A percentile compares a stretch with the other conserved stretches of the same genome.
Evolutionary conservation across 2,888 invertebrate species (phyloP).

Genomic region (Odiellus spinosus): DNA sequence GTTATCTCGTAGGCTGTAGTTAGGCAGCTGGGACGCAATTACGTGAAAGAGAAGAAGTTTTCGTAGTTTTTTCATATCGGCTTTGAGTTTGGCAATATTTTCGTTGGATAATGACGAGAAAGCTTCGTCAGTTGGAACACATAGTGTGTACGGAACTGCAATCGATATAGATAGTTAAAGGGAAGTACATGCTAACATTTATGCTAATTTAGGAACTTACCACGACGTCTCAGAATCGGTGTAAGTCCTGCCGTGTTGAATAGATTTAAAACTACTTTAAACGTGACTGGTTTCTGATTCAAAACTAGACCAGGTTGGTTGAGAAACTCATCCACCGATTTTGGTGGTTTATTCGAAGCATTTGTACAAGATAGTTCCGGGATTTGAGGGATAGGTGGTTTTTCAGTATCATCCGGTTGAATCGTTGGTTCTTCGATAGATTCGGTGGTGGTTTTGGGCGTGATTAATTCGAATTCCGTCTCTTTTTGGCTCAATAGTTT

Average conservation of each 20-base stretch:
- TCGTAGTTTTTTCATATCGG: conserved; percentile 9
- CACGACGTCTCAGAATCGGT: conserved; percentile 1
- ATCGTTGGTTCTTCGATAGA: too few relatives aligned
- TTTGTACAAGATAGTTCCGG: not conserved
- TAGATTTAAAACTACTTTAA: conserved; percentile 12
- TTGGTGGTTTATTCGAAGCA: not conserved
- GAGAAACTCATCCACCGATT: conserved; percentile 15
- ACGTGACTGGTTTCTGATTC: conserved; percentile 13
- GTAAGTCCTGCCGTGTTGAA: conserved; percentile 15
- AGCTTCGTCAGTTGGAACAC: conserved; percentile 16
- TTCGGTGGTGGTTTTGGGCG: too few relatives aligned
- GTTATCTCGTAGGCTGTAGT: not conserved
- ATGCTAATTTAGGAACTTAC: too few relatives aligned
- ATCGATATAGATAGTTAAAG: conserved; percentile 4
- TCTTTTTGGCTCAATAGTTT: too few relatives aligned
- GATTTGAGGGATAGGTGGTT: too few relatives aligned
- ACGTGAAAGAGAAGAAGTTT: conserved; percentile 12
- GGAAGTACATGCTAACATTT: not conserved
- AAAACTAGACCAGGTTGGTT: conserved; percentile 15
- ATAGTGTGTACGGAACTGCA: conserved; percentile 11
- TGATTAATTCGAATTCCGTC: too few relatives aligned
- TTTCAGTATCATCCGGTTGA: too few relatives aligned
- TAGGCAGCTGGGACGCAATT: conserved; percentile 5
- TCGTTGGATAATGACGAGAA: conserved; percentile 7
- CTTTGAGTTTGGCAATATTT: conserved; percentile 8